Evolutionary conservation across 2,113 vertebrate species (phyloP).

Genomic region (Leptocoma aspasia): DNA sequence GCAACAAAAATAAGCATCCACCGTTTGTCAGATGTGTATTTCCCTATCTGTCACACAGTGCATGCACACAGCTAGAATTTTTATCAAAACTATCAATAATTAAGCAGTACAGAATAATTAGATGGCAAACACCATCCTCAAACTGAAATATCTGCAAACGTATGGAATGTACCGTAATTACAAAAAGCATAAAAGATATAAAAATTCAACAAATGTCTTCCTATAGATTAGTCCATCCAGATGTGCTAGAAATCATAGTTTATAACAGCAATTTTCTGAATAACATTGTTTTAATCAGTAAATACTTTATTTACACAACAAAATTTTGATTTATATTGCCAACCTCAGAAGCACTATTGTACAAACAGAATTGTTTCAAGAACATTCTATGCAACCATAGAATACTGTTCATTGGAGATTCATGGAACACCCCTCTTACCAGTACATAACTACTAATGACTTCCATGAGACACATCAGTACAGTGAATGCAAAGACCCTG

Average conservation of each 20-base stretch:
- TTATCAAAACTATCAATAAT: background rate
- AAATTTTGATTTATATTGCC: background rate
- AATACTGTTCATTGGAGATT: background rate
- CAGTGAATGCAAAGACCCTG: background rate
- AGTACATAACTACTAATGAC: background rate
- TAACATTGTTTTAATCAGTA: background rate
- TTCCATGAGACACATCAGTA: background rate
- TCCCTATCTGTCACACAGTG: background rate
- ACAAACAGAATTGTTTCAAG: background rate
- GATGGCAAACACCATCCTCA: background rate
- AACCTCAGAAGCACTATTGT: background rate
- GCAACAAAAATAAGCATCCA: background rate
- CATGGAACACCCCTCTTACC: background rate
- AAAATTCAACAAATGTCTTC: background rate
- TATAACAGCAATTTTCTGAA: background rate
- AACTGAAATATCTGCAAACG: background rate
- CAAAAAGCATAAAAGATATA: background rate
- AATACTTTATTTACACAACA: background rate
- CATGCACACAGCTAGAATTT: background rate
- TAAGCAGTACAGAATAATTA: background rate
- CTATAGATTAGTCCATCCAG: background rate
- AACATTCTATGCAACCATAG: background rate
- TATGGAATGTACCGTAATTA: background rate
- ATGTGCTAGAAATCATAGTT: background rate
- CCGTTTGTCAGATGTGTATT: background rate